A percentile compares a stretch with the other conserved stretches of the same genome.
Conservation (phyloP, 1,140 invertebrate species). For the Eurosta solidaginis region DNA sequence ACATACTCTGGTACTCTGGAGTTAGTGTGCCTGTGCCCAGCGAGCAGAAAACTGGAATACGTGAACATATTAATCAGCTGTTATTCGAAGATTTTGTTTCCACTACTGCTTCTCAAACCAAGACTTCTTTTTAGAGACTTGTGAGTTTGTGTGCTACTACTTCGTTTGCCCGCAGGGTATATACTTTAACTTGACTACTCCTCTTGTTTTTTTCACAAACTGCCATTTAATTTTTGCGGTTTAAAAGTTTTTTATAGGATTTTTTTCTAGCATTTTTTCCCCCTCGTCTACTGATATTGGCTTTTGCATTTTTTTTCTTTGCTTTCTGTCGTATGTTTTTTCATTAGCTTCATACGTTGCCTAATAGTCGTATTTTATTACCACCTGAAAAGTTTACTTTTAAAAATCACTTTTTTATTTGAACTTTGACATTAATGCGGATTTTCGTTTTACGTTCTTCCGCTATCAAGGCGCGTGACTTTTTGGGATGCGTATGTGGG, state of each 20-base stretch:
- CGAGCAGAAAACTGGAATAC: no score
- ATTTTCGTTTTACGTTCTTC: not conserved
- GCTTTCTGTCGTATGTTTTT: not conserved
- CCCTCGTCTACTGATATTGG: not conserved
- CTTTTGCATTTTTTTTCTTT: not conserved
- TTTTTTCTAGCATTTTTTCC: not conserved
- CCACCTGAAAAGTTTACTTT: not conserved
- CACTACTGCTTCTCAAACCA: no score
- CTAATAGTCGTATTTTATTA: not conserved
- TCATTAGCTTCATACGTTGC: not conserved
- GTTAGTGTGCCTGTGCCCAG: no score
- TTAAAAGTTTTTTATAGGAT: not conserved
- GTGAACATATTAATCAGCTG: no score
- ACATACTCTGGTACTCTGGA: no score
- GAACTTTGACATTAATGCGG: conserved; percentile 12
- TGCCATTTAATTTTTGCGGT: not conserved
- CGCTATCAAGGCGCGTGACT: not conserved
- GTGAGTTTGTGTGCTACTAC: no score
- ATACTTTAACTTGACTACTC: no score
- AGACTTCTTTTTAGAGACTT: no score
- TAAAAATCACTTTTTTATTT: not conserved
- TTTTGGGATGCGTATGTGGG: not conserved
- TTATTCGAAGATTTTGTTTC: no score
- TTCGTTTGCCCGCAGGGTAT: no score
- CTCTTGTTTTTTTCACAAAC: no score